Evolutionary conservation across 2,113 vertebrate genomes (phyloP), one percentile per base, ranked within the genome.

Genomic region (Trichomycterus rosablanca): DNA sequence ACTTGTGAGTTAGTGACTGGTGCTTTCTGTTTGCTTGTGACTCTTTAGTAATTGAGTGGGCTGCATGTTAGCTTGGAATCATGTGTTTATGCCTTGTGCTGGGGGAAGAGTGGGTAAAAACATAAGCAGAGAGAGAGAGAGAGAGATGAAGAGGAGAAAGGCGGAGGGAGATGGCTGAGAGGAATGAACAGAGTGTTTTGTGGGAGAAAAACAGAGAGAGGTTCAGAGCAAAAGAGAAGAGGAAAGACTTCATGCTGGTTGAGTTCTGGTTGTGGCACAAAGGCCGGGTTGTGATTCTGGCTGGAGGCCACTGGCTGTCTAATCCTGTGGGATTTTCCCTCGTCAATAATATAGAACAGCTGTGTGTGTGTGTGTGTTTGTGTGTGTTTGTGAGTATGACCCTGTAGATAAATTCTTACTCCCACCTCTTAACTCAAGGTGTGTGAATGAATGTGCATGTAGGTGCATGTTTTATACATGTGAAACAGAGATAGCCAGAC

Each of bases 41-140:
- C 57, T 51, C 57, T 55, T 66, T 16, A 45, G 57, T 71, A 71
- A 71, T 61, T 71, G 51, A 62, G 56, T 61, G 46, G 63, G 63
- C 51, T 35, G 52, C 45, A 37, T 66, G 57, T 57, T 39, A 30
- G 53, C 37, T 43, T 39, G 63, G 45, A 50, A 60, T 71, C 44
- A 50, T 60, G 35, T 59, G 57, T 61, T 35, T 22, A 7, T 66
- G 30, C 63, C 52, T 59, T 71, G 61, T 70, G 62, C 22, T 55
- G 35, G 50, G n/a, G 15, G 23, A 14, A 32, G 46, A 52, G 19
- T 35, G 14, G 37, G n/a, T n/a, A n/a, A n/a, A 34, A 30, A 30
- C 26, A n/a, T n/a, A n/a, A n/a, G n/a, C 5, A 26, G 43, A 42
- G 15, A 49, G 45, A 42, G 56, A 45, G 26, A 20, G 12, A 15